Base-by-base conservation (phyloP, 2,888 invertebrate species). In the Erebia ligea region DNA sequence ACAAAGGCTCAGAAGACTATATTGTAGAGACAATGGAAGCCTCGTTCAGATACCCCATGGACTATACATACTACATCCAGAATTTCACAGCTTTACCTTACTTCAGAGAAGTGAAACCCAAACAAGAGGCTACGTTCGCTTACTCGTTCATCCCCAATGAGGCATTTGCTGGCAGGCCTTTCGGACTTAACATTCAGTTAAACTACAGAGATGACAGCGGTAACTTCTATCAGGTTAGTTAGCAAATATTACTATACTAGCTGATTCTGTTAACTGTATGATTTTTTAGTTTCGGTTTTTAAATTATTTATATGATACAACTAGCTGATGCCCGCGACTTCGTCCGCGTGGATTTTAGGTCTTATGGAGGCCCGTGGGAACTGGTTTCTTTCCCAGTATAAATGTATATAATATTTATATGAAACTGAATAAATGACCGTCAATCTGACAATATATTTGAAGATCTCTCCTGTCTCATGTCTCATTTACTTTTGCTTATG, bases 21-120 rank as follows among this genome's bases (percentile, higher is more conserved):
- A 90, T 97, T 34, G 95, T 99, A 25, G 99, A 99, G 85, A 96
- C 97, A 8, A 95, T 99, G 84, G 99, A 99, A 82, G 99, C 99
- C 0, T 99, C 99, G 0, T 99, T 99, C 96, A 96, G 99, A 79
- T 99, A 99, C 86, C 99, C 99, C 10, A 98, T 99, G 97, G 99
- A 99, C 91, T 99, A 98, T 93, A 98, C 97, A 78, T 99, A 98
- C 92, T 98, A 97, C 92, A 98, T 99, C 78, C 99, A 99, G 92
- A 99, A 99, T 93, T 99, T 99, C 93, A 98, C 99, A 0, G 97
- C 98, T 0, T 95, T 98, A 81, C 95, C 96, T 1, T 98, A 97
- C 91, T 97, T 98, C 84, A 96, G 97, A 79, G 95, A 97, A 78
- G 98, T 99, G 0, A 97, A 97, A 80, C 97, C 99, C 0, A 95